A percentile compares a stretch with the other conserved stretches of the same genome.
phyloP scores from a whole-genome alignment of 2,113 vertebrate species.

The Notarius lentiginosus region DNA sequence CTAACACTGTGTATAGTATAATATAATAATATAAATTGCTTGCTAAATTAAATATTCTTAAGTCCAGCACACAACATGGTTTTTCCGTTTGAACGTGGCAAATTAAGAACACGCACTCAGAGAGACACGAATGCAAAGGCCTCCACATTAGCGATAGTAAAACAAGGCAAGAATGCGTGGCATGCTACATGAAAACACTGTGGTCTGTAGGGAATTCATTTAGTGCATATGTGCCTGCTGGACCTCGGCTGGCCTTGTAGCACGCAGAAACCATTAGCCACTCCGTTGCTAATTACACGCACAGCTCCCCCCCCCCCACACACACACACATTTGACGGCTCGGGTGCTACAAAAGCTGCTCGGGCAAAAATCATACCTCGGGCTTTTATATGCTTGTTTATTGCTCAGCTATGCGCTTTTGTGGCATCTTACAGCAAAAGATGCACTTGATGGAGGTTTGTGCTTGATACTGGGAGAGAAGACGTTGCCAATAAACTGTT shows the following conservation, averaged over 20 bases:
- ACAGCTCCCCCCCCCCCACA: slow-evolving; percentile 44
- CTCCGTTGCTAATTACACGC: slow-evolving; percentile 62
- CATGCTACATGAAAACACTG: slow-evolving; percentile 71
- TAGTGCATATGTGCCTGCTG: slow-evolving; percentile 71
- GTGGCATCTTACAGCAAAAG: not conserved
- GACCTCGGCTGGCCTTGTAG: slow-evolving; percentile 62
- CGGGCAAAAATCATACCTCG: slow-evolving; percentile 10
- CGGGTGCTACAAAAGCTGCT: slow-evolving; percentile 1
- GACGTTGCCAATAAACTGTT: slow-evolving; percentile 75
- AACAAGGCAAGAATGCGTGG: slow-evolving; percentile 70
- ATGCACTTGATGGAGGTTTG: not conserved
- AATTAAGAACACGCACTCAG: slow-evolving; percentile 14
- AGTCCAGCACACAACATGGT: not conserved
- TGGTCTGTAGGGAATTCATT: slow-evolving; percentile 68
- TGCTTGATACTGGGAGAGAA: slow-evolving; percentile 57
- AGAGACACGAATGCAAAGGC: not conserved
- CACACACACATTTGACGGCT: not conserved
- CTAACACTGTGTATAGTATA: not conserved
- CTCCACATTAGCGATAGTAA: slow-evolving; percentile 70
- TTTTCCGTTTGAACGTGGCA: slow-evolving; percentile 25
- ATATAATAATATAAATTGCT: not conserved
- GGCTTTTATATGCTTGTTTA: not conserved
- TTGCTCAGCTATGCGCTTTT: slow-evolving; percentile 9
- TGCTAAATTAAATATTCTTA: slow-evolving; percentile 31
- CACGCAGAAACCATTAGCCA: slow-evolving; percentile 56